Percentiles rank a stretch among this genome's conserved stretches.
Conservation (phyloP, 2,888 invertebrate species). For the Scaptodrosophila latifasciaeformis region DNA sequence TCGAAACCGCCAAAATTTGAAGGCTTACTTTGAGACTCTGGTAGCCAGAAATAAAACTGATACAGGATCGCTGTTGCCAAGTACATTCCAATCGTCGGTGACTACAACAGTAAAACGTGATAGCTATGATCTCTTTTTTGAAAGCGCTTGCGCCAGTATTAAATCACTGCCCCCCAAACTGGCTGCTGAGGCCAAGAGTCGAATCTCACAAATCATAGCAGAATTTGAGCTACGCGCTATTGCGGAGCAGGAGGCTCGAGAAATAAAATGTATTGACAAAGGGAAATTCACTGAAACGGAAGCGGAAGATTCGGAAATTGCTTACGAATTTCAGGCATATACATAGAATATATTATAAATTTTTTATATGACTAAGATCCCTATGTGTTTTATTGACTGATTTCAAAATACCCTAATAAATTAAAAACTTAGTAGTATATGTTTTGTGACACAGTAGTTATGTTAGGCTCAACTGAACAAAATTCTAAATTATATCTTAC, state of each 20-base stretch:
- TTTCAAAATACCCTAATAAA: neutral
- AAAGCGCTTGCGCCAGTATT: slow-evolving; percentile 65
- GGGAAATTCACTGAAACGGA: slow-evolving; percentile 13
- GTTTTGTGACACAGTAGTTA: neutral
- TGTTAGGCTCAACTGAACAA: neutral
- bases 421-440: neutral
- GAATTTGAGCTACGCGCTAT: slow-evolving; percentile 70
- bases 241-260: slow-evolving; percentile 56
- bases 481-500: neutral
- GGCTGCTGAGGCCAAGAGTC: slow-evolving; percentile 65
- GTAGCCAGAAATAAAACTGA: neutral
- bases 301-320: slow-evolving; percentile 22
- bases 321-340: slow-evolving; percentile 46
- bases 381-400: neutral
- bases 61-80: too few relatives aligned
- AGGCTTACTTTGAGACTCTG: slow-evolving; percentile 39
- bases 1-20: slow-evolving; percentile 43
- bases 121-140: slow-evolving; percentile 67
- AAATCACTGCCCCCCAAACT: slow-evolving; percentile 64
- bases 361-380: neutral
- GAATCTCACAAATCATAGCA: slow-evolving; percentile 62
- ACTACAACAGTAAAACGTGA: slow-evolving; percentile 23
- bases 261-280: too few relatives aligned
- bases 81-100: neutral
- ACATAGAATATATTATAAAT: slow-evolving; percentile 13